These are phyloP conservation scores for Rhagologus leucostigma DNA, from an alignment of 2,113 vertebrate species.

Conservation along the genomic window DNA sequence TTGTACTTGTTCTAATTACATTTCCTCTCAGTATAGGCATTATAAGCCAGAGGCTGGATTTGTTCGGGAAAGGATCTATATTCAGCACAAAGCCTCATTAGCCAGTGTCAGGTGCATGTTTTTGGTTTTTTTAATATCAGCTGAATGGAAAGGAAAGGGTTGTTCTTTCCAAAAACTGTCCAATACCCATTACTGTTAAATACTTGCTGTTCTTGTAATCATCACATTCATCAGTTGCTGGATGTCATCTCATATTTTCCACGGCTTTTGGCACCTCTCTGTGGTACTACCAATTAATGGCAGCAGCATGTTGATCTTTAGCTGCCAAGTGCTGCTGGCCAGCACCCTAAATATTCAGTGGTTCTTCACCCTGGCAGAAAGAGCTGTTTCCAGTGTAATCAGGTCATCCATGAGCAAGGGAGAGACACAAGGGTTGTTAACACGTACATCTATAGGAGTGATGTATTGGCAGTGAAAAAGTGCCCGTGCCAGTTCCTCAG, in stretches of 20 bases:
- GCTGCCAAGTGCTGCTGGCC: conserved; percentile 53
- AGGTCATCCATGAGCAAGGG: background rate
- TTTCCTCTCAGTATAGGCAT: background rate
- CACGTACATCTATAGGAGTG: background rate
- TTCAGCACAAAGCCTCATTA: background rate
- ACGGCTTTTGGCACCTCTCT: conserved; percentile 19
- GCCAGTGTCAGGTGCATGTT: background rate
- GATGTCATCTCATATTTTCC: conserved; percentile 9
- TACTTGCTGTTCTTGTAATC: conserved; percentile 1
- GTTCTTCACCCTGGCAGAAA: conserved; percentile 46
- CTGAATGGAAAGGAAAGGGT: background rate
- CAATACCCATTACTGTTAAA: background rate
- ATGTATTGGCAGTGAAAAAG: background rate
- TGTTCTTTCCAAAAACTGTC: background rate
- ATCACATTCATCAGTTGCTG: conserved; percentile 7
- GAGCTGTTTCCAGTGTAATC: conserved; percentile 19
- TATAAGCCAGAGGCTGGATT: background rate
- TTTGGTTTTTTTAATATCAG: background rate
- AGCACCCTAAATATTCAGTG: conserved; percentile 22
- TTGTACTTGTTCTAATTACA: background rate
- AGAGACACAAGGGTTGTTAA: background rate
- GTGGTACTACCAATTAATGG: background rate
- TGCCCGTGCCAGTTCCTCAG: background rate
- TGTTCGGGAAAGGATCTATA: background rate
- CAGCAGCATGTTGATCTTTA: conserved; percentile 11